Evolutionary conservation across 2,113 vertebrate species (phyloP), one percentile per base, ranked within the genome.

Genomic region (Porphyrio hochstetteri): DNA sequence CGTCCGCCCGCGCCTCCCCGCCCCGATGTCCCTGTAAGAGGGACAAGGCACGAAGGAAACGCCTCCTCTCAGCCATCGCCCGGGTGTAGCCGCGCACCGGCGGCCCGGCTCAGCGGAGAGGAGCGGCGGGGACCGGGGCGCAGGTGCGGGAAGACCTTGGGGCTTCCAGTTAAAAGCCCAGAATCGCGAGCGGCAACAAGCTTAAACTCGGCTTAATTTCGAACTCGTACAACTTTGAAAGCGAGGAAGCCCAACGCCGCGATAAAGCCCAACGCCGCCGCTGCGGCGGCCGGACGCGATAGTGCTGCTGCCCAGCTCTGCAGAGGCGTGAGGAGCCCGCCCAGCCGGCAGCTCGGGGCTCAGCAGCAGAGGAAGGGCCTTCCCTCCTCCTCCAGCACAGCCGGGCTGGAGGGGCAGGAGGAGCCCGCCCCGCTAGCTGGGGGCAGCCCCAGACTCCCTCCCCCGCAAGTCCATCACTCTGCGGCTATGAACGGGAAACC

Each of bases 221-320:
- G 29, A 65, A 77, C 68, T 27, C 44, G 44, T 55, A 4, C n/a
- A 23, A 15, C 23, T n/a, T 59, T 36, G 35, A 35, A 48, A 69
- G 44, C 18, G 8, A 53, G 29, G 69, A 60, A 33, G 5, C 33
- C 1, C 21, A 18, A 36, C 12, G 23, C 13, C 56, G 10, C 4
- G 5, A 24, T 4, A 10, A 65, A 21, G 4, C 28, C 25, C 16
- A 10, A 10, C 38, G 4, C 24, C n/a, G n/a, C n/a, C 4, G 11
- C n/a, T n/a, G 64, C 29, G 17, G 27, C 5, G 11, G 35, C 12
- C 3, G 8, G 10, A 3, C 42, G 33, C 17, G 1, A 2, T 2
- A 4, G 3, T 24, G 48, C 7, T 1, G 2, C 2, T 13, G 44
- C 3, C 25, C 55, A 11, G 53, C 56, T n/a, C 46, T 5, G 46